phyloP scores from a whole-genome alignment of 2,888 invertebrate genomes.

The Ophion obscuratus region DNA sequence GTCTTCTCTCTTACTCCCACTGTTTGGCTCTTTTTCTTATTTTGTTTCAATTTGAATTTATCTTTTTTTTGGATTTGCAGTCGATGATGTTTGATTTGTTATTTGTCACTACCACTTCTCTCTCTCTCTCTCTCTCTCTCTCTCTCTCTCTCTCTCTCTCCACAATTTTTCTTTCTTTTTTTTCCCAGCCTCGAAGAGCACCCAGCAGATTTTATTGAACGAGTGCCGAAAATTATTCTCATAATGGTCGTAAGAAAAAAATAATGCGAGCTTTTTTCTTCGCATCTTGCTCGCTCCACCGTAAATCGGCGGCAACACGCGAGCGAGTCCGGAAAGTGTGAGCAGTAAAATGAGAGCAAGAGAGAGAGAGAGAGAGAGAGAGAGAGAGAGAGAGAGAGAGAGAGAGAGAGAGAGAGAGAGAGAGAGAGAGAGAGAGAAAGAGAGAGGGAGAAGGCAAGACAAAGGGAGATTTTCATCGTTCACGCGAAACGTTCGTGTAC shows the following conservation, averaged over 20 bases:
- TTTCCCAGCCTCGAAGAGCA: neutral
- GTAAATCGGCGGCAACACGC: conserved; percentile 65
- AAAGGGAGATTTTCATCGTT: conserved; percentile 63
- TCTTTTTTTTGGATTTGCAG: no score
- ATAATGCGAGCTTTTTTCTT: conserved; percentile 51
- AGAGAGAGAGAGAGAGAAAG: neutral
- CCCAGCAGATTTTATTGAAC: conserved; percentile 49
- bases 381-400: neutral
- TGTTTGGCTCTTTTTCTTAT: no score
- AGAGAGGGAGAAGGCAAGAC: neutral
- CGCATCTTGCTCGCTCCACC: conserved; percentile 27
- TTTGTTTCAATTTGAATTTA: no score
- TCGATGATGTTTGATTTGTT: no score
- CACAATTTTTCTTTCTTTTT: neutral
- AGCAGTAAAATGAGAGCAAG: conserved; percentile 14
- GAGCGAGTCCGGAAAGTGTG: conserved; percentile 50
- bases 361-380: no score
- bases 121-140: neutral
- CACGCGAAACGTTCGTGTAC: conserved; percentile 56
- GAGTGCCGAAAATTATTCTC: conserved; percentile 44
- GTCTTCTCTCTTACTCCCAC: no score
- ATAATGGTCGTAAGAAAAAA: conserved; percentile 39
- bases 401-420: conserved; percentile 23
- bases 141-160: neutral
- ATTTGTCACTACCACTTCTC: neutral